Conservation (phyloP, 2,113 vertebrate species). For the Calonectris borealis region DNA sequence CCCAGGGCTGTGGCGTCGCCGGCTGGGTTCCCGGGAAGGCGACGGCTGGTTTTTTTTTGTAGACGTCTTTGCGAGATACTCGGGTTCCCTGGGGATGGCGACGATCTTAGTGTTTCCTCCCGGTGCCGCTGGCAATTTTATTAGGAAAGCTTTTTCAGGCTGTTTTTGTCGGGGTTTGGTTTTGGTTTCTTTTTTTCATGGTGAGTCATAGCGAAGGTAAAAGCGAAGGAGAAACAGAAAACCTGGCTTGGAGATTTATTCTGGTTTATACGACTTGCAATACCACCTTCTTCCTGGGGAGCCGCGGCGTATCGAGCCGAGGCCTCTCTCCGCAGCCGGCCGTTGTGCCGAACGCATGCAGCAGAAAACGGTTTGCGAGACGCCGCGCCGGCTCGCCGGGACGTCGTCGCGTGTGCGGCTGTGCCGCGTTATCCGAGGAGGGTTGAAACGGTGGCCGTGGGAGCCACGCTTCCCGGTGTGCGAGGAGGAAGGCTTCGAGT, state of each 20-base stretch:
- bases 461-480: neutral
- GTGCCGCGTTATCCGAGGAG: neutral
- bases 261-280: too few species aligned
- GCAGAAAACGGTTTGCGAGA: neutral
- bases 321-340: neutral
- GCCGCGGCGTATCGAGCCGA: neutral
- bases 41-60: neutral
- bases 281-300: neutral
- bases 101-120: neutral
- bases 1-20: neutral
- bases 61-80: too few species aligned
- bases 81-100: accelerated
- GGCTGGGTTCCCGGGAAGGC: neutral
- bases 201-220: neutral
- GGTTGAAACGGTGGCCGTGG: neutral
- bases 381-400: neutral
- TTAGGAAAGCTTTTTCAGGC: neutral
- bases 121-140: neutral
- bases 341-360: accelerated
- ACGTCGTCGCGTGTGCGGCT: accelerated
- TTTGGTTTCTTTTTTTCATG: neutral
- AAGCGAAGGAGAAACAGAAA: neutral
- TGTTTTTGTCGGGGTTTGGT: too few species aligned
- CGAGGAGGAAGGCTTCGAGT: neutral
- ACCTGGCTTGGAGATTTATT: neutral